phyloP scores from a whole-genome alignment of 2,888 invertebrate species.

The Pristionchus entomophagus region DNA sequence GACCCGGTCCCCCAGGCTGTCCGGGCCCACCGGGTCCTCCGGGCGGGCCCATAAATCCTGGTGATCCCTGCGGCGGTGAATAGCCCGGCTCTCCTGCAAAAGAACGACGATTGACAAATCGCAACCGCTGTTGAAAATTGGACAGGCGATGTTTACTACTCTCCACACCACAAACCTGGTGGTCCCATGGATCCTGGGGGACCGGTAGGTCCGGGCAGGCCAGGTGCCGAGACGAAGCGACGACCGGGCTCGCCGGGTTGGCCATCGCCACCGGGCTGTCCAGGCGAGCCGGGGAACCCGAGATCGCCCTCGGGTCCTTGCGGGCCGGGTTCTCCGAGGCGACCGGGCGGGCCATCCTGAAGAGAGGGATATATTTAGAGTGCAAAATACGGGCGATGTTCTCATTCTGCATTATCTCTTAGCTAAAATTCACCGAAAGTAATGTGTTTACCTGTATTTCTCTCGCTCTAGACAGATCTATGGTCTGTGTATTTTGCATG shows the following conservation, averaged over 20 bases:
- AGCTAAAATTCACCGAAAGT: too few relatives aligned
- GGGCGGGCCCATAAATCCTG: neutral
- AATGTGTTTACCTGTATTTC: too few relatives aligned
- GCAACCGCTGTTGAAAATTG: neutral
- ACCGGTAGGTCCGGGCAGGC: neutral
- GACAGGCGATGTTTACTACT: neutral
- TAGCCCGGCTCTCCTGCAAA: slow-evolving; percentile 25
- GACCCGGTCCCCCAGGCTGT: neutral
- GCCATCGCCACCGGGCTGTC: neutral
- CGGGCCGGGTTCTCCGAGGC: neutral
- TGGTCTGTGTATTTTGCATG: neutral
- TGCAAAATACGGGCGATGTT: too few relatives aligned
- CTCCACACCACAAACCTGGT: neutral
- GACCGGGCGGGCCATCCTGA: slow-evolving; percentile 37
- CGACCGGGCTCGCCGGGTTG: neutral
- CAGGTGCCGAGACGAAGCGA: neutral
- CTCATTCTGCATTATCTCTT: too few relatives aligned
- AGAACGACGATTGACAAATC: neutral
- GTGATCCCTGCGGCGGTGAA: neutral
- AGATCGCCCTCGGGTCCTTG: slow-evolving; percentile 20
- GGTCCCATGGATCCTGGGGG: neutral
- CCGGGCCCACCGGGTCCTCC: neutral
- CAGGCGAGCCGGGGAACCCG: slow-evolving; percentile 21
- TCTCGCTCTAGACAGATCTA: too few relatives aligned
- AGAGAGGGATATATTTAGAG: too few relatives aligned